These are phyloP conservation scores for Diuraphis noxia DNA, from an alignment of 1,140 invertebrate genomes.

Conservation along the genomic window DNA sequence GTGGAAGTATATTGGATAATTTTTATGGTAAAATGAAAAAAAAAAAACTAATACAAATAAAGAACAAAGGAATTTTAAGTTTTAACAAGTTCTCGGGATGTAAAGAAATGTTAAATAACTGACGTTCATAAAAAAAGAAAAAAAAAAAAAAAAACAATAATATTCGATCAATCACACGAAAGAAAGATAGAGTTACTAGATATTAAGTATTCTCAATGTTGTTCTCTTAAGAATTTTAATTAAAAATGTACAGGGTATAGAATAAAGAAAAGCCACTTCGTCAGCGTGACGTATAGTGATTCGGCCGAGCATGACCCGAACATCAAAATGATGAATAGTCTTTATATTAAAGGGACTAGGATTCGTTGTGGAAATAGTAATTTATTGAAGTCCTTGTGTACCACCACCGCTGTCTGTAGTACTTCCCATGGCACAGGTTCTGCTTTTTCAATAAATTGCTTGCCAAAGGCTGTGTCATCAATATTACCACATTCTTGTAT, in stretches of 20 bases:
- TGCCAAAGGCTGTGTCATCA: constrained; percentile 30
- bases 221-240: constrained; percentile 32
- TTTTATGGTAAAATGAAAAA: not conserved
- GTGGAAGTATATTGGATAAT: constrained; percentile 13
- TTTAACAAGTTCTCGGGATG: not conserved
- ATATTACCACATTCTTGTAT: constrained; percentile 36
- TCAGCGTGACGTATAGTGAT: constrained; percentile 39
- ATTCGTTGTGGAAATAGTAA: constrained; percentile 46
- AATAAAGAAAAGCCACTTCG: constrained; percentile 31
- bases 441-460: constrained; percentile 48
- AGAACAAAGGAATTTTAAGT: not conserved
- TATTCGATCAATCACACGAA: not conserved
- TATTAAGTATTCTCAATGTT: not conserved
- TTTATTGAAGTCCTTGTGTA: constrained; percentile 43
- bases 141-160: not conserved
- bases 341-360: constrained; percentile 42
- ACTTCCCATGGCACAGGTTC: not conserved
- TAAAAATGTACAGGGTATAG: constrained; percentile 34
- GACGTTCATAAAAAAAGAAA: not conserved
- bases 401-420: not conserved
- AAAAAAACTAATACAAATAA: not conserved
- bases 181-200: not conserved
- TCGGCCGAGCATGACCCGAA: constrained; percentile 36
- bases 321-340: constrained; percentile 50
- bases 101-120: not conserved